Evolutionary conservation across 2,113 vertebrate species (phyloP).

Genomic region (Mungos mungo): DNA sequence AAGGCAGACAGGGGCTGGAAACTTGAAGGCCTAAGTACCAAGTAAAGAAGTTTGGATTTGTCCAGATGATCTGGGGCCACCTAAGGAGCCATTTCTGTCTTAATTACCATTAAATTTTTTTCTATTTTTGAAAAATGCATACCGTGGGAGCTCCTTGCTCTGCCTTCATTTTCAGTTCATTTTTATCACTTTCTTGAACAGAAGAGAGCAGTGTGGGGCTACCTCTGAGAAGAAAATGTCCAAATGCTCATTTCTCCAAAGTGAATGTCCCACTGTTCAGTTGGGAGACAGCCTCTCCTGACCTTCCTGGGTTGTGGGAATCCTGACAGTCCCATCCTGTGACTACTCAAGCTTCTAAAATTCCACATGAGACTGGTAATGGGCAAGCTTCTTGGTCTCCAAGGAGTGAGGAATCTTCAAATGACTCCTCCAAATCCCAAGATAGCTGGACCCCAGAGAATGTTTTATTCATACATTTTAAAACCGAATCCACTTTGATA

Average conservation of each 20-base stretch:
- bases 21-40: no score
- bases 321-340: fast-evolving
- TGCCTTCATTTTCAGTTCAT: not conserved
- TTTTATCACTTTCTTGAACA: not conserved
- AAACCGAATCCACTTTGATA: slow-evolving; percentile 24
- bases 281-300: not conserved
- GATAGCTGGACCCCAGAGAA: not conserved
- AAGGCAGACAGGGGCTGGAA: not conserved
- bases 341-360: not conserved
- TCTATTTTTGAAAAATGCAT: not conserved
- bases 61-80: not conserved
- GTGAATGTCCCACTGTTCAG: not conserved
- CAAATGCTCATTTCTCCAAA: not conserved
- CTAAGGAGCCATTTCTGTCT: not conserved
- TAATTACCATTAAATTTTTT: not conserved
- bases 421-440: slow-evolving; percentile 26
- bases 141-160: not conserved
- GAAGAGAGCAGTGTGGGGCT: not conserved
- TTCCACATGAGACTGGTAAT: not conserved
- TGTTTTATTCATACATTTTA: slow-evolving; percentile 51
- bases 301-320: not conserved
- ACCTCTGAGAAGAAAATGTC: not conserved
- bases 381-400: not conserved
- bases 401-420: slow-evolving; percentile 22
- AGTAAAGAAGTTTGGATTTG: not conserved